Percentiles rank a stretch among this genome's conserved stretches.
Evolutionary conservation across 2,888 invertebrate species (phyloP).

Genomic region (Electrophaes corylata): DNA sequence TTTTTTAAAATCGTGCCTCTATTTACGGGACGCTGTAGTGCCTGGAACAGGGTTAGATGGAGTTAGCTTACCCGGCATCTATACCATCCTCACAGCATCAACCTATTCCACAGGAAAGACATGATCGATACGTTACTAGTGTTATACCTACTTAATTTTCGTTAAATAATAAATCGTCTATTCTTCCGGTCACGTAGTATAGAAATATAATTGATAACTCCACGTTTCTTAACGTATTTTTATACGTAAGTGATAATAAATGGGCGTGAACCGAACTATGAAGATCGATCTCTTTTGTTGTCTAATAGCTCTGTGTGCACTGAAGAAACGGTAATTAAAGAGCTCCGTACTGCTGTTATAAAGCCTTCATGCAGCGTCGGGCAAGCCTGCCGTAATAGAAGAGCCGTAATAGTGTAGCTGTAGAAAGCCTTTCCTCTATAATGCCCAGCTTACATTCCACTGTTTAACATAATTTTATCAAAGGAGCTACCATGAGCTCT

Average conservation of each 20-base stretch:
- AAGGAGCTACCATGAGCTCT: no score
- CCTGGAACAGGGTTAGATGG: no score
- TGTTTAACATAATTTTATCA: not conserved
- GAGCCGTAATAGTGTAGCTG: not conserved
- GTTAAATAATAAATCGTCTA: no score
- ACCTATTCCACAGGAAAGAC: no score
- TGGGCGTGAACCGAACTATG: constrained; percentile 44
- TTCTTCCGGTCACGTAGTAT: no score
- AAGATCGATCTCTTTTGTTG: constrained; percentile 64
- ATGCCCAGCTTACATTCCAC: not conserved
- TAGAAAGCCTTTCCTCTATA: not conserved
- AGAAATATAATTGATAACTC: not conserved
- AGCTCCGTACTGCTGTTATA: constrained; percentile 40
- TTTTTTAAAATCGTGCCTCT: no score
- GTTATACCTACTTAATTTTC: no score
- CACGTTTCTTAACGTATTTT: not conserved
- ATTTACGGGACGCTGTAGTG: no score
- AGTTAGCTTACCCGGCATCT: no score
- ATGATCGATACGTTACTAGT: no score
- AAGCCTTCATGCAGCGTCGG: constrained; percentile 8
- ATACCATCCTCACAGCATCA: no score
- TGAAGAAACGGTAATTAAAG: constrained; percentile 61
- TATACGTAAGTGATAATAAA: constrained; percentile 30
- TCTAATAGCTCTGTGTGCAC: constrained; percentile 58
- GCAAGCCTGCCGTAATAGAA: not conserved